These are phyloP conservation scores for Carabus problematicus DNA, from an alignment of 2,888 invertebrate species.

Conservation along the genomic window DNA sequence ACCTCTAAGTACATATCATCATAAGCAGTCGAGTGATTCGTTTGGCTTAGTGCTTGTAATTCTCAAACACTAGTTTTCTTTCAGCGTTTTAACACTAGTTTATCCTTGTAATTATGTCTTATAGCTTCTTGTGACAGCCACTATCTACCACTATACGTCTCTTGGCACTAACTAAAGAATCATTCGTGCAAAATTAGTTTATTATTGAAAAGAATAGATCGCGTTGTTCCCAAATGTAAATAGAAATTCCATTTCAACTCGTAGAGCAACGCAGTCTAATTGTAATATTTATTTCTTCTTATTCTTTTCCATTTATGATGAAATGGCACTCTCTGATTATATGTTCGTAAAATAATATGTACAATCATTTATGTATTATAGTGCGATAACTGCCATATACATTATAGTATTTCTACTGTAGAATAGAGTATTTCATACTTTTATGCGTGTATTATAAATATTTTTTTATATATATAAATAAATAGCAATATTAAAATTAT, in stretches of 20 bases:
- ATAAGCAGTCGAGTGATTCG: conserved; percentile 4
- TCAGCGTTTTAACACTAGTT: not conserved
- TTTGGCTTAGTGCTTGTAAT: not conserved
- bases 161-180: conserved; percentile 26
- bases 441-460: conserved; percentile 37
- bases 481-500: conserved; percentile 33
- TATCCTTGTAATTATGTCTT: not conserved
- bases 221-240: conserved; percentile 34
- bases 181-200: conserved; percentile 12
- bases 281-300: conserved; percentile 25
- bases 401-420: conserved; percentile 15
- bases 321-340: conserved; percentile 21
- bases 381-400: conserved; percentile 38
- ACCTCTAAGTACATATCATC: too few species aligned
- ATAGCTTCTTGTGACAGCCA: not conserved
- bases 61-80: not conserved
- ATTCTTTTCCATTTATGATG: conserved; percentile 14
- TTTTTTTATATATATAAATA: conserved; percentile 31
- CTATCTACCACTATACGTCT: conserved; percentile 6
- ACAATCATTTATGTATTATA: conserved; percentile 25
- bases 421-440: conserved; percentile 23
- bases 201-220: conserved; percentile 10
- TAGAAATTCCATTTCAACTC: conserved; percentile 25
- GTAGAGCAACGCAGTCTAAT: conserved; percentile 22
- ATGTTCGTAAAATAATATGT: conserved; percentile 7